Base-by-base conservation (phyloP, 2,888 invertebrate species). In the Mayetiola destructor region DNA sequence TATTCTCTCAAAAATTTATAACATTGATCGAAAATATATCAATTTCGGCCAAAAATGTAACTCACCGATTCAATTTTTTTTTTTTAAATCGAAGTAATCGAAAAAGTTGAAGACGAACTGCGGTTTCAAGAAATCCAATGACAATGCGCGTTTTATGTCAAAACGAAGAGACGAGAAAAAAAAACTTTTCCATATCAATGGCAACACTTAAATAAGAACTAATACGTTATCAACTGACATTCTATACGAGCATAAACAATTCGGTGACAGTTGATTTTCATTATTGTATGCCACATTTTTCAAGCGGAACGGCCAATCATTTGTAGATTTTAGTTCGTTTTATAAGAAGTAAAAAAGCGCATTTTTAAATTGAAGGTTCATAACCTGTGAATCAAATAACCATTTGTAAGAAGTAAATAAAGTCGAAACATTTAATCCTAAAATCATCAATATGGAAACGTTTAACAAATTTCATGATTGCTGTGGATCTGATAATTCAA, bases 391-490 rank as follows among this genome's bases (percentile, higher is more conserved):
- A 40, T 2, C 14, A 36, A 36, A 36, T 12, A 36, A 36, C 12
- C 12, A 36, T 9, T 9, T 4, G n/a, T n/a, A 36, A 36, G 3
- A 36, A 36, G 14, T n/a, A 36, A 3, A 36, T 4, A 36, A 36
- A 12, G 14, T 3, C 16, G 42, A 2, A 21, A 8, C 3, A 3
- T 23, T 14, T 23, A 36, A 36, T 36, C 14, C 9, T 36, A 14
- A 8, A 36, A 12, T 36, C 4, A 12, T 8, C 4, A 48, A 21
- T 23, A 48, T 48, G 48, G 48, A 48, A 48, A 27, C 48, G 16
- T 48, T 48, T n/a, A 48, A 48, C 16, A 48, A 48, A 48, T 27
- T 48, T 23, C 48, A 48, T 27, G 48, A 48, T 27, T 48, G 48
- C 16, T 48, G 48, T 48, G 48, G 48, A 27, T 6, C 27, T 5